phyloP scores from a whole-genome alignment of 2,888 invertebrate genomes.

The Koerneria pararmatus region DNA sequence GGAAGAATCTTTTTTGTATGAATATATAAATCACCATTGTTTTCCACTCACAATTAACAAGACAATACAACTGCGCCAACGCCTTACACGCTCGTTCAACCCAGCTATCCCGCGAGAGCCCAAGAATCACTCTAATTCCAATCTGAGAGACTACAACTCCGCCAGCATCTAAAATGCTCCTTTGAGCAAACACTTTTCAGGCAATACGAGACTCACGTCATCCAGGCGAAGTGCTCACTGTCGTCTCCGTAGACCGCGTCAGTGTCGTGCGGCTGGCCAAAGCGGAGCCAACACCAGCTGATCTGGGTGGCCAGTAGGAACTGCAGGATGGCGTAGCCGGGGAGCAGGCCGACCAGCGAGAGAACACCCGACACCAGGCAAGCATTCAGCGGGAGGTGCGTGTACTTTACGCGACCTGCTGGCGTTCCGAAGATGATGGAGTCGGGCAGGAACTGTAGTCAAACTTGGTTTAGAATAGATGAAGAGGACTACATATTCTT shows the following conservation, averaged over 20 bases:
- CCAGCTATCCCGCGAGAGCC: too few relatives aligned
- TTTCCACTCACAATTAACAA: too few relatives aligned
- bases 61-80: too few relatives aligned
- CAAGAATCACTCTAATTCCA: too few relatives aligned
- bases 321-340: constrained; percentile 32
- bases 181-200: neutral
- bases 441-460: constrained; percentile 52
- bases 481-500: too few relatives aligned
- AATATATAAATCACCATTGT: neutral
- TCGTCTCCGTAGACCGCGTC: constrained; percentile 48
- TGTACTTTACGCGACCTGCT: constrained; percentile 53
- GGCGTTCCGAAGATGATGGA: constrained; percentile 52
- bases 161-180: too few relatives aligned
- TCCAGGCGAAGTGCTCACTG: constrained; percentile 57
- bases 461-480: neutral
- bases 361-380: constrained; percentile 30
- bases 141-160: too few relatives aligned
- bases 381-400: constrained; percentile 47
- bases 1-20: neutral
- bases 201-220: constrained; percentile 34
- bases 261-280: constrained; percentile 43
- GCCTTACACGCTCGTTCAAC: too few relatives aligned
- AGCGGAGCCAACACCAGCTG: constrained; percentile 56
- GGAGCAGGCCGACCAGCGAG: constrained; percentile 30
- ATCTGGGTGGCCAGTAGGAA: constrained; percentile 47